Conservation (phyloP, 2,113 vertebrate species). For the Stegostoma tigrinum region DNA sequence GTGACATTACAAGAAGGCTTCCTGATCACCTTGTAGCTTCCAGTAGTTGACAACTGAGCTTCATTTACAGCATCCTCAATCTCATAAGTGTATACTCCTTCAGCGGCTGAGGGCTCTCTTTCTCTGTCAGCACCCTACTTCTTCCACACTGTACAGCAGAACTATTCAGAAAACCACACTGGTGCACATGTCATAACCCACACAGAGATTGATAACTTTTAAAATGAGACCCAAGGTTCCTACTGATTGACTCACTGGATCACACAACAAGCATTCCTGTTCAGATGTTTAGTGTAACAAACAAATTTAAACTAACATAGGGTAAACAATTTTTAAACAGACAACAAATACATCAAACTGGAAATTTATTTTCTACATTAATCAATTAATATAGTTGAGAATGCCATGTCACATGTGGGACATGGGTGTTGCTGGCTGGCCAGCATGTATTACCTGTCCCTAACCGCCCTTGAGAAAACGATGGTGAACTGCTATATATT, state of each 20-base stretch:
- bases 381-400: too few species aligned
- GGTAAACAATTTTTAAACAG: background rate
- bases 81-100: background rate
- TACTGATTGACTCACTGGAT: background rate
- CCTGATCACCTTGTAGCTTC: background rate
- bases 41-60: background rate
- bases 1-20: background rate
- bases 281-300: background rate
- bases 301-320: background rate
- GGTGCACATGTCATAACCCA: background rate
- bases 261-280: background rate
- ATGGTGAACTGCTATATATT: too few species aligned
- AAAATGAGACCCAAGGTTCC: background rate
- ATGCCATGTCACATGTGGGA: too few species aligned
- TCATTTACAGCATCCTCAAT: background rate
- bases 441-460: too few species aligned
- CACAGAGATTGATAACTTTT: background rate
- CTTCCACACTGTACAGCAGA: background rate
- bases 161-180: background rate
- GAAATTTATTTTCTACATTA: too few species aligned
- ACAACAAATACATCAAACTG: background rate
- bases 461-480: too few species aligned
- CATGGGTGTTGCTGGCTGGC: too few species aligned
- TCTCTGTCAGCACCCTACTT: background rate
- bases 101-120: background rate